Conservation (phyloP, 2,797 vertebrate genomes). For the Callimico goeldii region DNA sequence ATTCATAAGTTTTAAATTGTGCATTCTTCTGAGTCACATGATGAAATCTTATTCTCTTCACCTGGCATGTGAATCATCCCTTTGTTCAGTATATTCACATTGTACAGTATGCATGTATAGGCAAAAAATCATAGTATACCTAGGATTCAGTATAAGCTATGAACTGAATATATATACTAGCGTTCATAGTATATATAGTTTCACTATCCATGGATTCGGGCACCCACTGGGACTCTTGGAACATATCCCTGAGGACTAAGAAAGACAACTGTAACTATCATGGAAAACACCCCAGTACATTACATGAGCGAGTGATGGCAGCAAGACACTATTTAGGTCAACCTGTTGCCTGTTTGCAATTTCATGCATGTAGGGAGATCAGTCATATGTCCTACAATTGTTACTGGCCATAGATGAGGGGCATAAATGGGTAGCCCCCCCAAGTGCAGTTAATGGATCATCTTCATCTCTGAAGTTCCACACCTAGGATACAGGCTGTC, state of each 20-base stretch:
- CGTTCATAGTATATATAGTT: neutral
- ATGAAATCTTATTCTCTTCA: neutral
- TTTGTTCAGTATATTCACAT: neutral
- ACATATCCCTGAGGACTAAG: neutral
- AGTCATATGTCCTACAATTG: neutral
- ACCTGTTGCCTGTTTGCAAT: neutral
- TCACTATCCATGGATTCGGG: neutral
- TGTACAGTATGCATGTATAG: neutral
- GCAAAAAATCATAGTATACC: neutral
- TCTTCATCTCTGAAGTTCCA: neutral
- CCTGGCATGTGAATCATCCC: neutral
- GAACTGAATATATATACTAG: neutral
- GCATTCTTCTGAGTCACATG: neutral
- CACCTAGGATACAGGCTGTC: neutral
- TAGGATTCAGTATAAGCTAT: neutral
- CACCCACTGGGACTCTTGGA: neutral
- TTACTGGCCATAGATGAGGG: neutral
- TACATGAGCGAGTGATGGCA: neutral
- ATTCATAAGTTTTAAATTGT: neutral
- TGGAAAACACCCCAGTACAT: neutral
- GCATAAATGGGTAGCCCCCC: neutral
- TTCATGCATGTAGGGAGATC: neutral
- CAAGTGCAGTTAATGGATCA: neutral
- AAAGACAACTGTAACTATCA: neutral
- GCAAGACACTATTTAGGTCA: neutral